Base-by-base conservation (phyloP, 2,888 invertebrate species). In the Ischnus inquisitorius region DNA sequence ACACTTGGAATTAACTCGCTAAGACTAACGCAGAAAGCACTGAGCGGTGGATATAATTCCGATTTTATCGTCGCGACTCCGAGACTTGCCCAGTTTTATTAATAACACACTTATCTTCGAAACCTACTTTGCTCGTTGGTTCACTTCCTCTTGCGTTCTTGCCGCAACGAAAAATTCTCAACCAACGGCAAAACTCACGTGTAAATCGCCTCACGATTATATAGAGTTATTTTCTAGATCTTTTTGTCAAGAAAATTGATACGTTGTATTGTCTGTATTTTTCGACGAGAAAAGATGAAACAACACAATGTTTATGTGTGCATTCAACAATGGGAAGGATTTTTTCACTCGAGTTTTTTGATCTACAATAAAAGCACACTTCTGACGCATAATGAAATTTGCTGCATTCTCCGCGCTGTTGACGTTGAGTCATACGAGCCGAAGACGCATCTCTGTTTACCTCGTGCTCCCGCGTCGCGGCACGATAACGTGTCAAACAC, bases 61-160 rank as follows among this genome's bases (percentile, higher is more conserved):
- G 67, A 68, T 77, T 77, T 77, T 77, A 60, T 77, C 57, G 57
- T 46, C 41, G n/a, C 28, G 28, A 62, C 60, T 57, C 5, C 5
- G 19, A 6, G 34, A 12, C 28, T 60, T 62, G 68, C 68, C n/a
- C 46, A 3, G 25, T 3, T 69, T 69, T 68, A 68, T 78, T 62
- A 60, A 78, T 68, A 78, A 78, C 46, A 68, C 57, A 78, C 68
- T 69, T 62, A 68, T 67, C 57, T 43, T 25, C 14, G 2, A 10
- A 25, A 48, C n/a, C 67, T 6, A 68, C 46, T 68, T 68, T n/a
- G 25, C 25, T 46, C 60, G 5, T 28, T 28, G 12, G 25, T 25
- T 60, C 28, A 28, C 28, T 60, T 60, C 25, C 60, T 28, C 5
- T 60, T 60, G 6, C 60, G 60, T 60, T 14, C 28, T n/a, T 25